Base-by-base conservation (phyloP, 2,888 invertebrate species). In the Lasioglossum oenotherae region DNA sequence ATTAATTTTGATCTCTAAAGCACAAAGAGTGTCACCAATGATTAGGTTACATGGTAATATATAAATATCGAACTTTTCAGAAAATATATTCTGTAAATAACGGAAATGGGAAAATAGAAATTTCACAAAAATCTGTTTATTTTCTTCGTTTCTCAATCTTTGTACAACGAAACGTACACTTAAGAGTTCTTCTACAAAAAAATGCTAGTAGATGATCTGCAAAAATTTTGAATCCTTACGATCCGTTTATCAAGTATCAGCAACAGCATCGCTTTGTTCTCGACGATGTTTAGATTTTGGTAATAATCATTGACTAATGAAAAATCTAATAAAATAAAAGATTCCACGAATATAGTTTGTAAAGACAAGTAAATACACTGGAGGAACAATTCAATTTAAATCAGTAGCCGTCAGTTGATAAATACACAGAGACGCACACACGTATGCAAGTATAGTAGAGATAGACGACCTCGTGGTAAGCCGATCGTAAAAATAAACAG, bases 401-500 rank as follows among this genome's bases (percentile, higher is more conserved):
- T 19, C 44, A 64, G 10, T 64, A 41, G 31, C 60, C 14, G 19
- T 41, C 46, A 80, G 69, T 80, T 38, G n/a, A 69, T 5, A 16
- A 23, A 27, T 23, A 31, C 57, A 31, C 14, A 27, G 67, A 73
- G 44, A 44, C 23, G 4, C 53, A 6, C 64, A 31, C 16, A 64
- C 16, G 31, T 12, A 31, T 64, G 19, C 31, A 49, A 49, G 53
- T 44, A 41, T 38, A 76, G 49, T 76, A 46, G 78, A 81, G 74
- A 88, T 72, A 73, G 72, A 78, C 82, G 80, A 86, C 87, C 82
- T 84, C 76, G 79, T 74, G 84, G 85, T 83, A 79, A 79, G 77
- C 72, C 81, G 82, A 81, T 85, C 67, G 82, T 72, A 90, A 90
- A 91, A 91, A 90, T 86, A 91, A 91, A 89, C 84, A 90, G 80